Evolutionary conservation across 2,888 invertebrate species (phyloP).

Genomic region (Ceriagrion tenellum): DNA sequence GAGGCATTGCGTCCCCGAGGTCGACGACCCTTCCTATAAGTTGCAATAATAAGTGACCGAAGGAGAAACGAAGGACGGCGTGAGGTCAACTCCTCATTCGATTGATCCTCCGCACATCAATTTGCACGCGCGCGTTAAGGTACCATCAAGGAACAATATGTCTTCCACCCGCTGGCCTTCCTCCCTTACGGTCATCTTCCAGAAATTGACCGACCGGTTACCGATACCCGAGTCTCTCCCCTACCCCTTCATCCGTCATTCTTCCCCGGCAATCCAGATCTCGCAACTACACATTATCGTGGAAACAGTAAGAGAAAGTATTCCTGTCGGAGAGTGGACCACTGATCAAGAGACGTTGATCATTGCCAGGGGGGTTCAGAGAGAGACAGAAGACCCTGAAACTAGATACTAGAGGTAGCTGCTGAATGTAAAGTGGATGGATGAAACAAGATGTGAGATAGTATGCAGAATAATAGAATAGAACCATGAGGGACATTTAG

Average conservation of each 20-base stretch:
- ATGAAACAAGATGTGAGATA: no score
- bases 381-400: no score
- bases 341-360: no score
- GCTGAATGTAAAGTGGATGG: no score
- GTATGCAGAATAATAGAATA: no score
- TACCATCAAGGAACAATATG: background rate
- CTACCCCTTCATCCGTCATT: background rate
- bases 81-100: background rate
- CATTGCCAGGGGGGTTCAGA: no score
- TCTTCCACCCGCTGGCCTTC: background rate
- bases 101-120: background rate
- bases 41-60: background rate
- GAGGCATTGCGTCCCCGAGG: background rate
- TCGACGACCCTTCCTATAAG: background rate
- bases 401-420: no score
- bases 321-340: no score
- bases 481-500: no score
- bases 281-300: background rate
- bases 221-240: background rate
- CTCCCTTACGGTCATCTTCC: background rate
- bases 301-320: no score
- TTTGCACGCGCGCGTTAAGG: background rate
- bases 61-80: background rate
- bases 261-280: background rate
- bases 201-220: background rate